Base-by-base conservation (phyloP, 2,888 invertebrate genomes). In the Meiosimyza decipiens region DNA sequence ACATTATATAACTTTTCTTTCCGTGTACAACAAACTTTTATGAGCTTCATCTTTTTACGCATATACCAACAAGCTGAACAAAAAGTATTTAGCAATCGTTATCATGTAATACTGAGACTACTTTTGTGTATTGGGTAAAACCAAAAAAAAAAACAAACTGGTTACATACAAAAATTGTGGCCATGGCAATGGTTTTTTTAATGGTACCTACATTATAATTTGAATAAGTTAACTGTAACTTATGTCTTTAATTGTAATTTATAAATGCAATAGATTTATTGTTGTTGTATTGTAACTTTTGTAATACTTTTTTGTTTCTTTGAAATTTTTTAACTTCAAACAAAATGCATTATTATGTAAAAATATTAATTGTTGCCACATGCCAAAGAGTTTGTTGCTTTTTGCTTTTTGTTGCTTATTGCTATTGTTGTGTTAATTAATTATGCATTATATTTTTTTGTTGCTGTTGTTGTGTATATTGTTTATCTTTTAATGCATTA, bases 101-200 rank as follows among this genome's bases (percentile, higher is more conserved):
- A 55, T 73, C 67, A 71, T 76, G 28, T 28, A 77, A 73, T 79
- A 80, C 79, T 78, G 79, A 78, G 76, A 76, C 72, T 66, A 55
- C 71, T 64, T 65, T 40, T 67, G 65, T 12, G 11, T 16, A 47
- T 66, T 54, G 18, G 28, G 22, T 18, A n/a, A 28, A 68, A 18
- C 62, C 18, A 6, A 13, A 62, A 67, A 6, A 13, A 62, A 67
- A 6, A 59, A 64, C 11, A 6, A 64, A 59, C 68, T 59, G 33
- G 68, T 63, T 62, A 40, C 16, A 6, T 18, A 63, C 62, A 40
- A 64, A 57, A 57, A 47, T 57, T 49, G 82, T 82, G 81, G 81
- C 81, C 81, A 74, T 82, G 81, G 82, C 82, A 76, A 82, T 82
- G 81, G 82, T 82, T 82, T 82, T 79, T 28, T 28, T 28, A 28